Percentiles rank a stretch among this genome's conserved stretches.
Conservation (phyloP, 2,113 vertebrate species). For the Cynocephalus volans region DNA sequence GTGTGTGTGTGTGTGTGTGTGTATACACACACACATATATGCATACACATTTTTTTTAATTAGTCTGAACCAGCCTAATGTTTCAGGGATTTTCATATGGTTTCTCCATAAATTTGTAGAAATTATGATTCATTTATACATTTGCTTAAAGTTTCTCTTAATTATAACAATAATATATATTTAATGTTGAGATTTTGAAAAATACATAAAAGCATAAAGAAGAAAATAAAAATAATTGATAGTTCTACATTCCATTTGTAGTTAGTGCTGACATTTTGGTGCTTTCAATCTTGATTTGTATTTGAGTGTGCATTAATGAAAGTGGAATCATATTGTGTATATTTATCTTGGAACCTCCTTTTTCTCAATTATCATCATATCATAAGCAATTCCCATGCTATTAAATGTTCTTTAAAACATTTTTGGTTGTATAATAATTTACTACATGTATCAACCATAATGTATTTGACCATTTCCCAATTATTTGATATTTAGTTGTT, state of each 20-base stretch:
- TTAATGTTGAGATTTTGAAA: background rate
- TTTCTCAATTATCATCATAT: background rate
- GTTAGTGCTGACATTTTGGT: background rate
- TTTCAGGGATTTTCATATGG: background rate
- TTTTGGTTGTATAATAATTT: background rate
- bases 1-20: rapidly evolving
- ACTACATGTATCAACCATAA: background rate
- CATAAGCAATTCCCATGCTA: background rate
- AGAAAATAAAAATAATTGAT: background rate
- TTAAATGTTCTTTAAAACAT: background rate
- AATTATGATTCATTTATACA: background rate
- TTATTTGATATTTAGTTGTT: background rate
- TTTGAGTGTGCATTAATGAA: background rate
- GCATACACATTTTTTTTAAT: background rate
- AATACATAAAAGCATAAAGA: background rate
- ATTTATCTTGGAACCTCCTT: background rate
- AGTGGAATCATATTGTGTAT: background rate
- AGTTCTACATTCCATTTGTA: background rate
- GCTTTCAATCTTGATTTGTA: background rate
- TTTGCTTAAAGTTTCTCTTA: background rate
- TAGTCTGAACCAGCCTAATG: background rate
- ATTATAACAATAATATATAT: background rate
- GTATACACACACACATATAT: background rate
- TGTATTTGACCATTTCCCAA: background rate
- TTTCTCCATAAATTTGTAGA: background rate